Evolutionary conservation across 2,113 vertebrate species (phyloP).

Genomic region (Zingel zingel): DNA sequence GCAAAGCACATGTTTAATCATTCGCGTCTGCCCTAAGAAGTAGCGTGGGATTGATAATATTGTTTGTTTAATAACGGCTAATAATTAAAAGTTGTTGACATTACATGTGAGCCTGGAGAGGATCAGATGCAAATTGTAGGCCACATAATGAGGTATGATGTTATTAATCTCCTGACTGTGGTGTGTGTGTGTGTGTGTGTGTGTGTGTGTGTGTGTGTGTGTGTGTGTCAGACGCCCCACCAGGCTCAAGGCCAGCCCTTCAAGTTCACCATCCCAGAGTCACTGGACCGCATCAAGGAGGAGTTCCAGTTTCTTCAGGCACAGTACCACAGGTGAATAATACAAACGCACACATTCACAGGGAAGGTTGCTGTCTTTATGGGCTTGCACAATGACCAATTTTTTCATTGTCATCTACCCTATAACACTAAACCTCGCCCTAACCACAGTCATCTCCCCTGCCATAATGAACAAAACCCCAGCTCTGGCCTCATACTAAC

Average conservation of each 20-base stretch:
- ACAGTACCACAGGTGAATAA: constrained; percentile 95
- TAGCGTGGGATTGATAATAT: constrained; percentile 29
- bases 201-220: constrained; percentile 41
- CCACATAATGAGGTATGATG: constrained; percentile 52
- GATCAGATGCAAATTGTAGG: constrained; percentile 30
- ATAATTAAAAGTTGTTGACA: constrained; percentile 63
- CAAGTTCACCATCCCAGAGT: constrained; percentile 98
- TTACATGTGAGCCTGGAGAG: constrained; percentile 32
- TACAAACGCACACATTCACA: constrained; percentile 47
- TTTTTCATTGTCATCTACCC: constrained; percentile 56
- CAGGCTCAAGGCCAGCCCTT: constrained; percentile 94
- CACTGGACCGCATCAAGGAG: constrained; percentile 97
- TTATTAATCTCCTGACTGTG: constrained; percentile 36
- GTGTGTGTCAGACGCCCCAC: constrained; percentile 89
- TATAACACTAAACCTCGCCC: constrained; percentile 58
- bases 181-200: constrained; percentile 22
- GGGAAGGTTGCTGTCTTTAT: constrained; percentile 6
- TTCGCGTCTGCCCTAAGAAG: constrained; percentile 13
- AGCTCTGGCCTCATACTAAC: constrained; percentile 66
- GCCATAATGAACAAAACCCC: constrained; percentile 70
- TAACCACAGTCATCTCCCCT: constrained; percentile 57
- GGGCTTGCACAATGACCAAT: neutral
- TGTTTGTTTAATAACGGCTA: constrained; percentile 36
- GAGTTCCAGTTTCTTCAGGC: constrained; percentile 98
- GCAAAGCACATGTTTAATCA: constrained; percentile 38